Conservation (phyloP, 2,888 invertebrate genomes). For the Drosophila multiciliata region DNA sequence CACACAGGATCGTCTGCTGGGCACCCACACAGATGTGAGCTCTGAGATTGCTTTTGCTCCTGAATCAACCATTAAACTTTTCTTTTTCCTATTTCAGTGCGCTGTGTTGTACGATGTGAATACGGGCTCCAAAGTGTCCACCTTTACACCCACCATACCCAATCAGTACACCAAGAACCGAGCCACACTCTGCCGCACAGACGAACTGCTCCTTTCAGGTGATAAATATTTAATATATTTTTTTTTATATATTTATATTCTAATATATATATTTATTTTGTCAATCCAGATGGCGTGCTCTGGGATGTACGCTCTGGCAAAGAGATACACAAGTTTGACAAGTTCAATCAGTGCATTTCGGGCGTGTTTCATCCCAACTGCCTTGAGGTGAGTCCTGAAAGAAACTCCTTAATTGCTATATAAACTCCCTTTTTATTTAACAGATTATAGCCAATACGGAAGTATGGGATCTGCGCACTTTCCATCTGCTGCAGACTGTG, state of each 20-base stretch:
- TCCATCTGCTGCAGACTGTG: conserved; percentile 96
- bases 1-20: conserved; percentile 93
- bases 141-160: conserved; percentile 92
- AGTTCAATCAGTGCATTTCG: conserved; percentile 96
- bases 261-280: background rate
- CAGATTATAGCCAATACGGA: conserved; percentile 98
- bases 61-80: background rate
- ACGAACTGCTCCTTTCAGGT: conserved; percentile 95
- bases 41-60: background rate
- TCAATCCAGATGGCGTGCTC: conserved; percentile 92
- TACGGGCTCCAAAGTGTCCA: conserved; percentile 90
- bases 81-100: conserved; percentile 66
- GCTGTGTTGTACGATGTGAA: conserved; percentile 92
- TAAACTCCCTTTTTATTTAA: conserved; percentile 39
- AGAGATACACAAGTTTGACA: conserved; percentile 98
- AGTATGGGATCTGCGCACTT: conserved; percentile 98
- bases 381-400: conserved; percentile 88
- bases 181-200: conserved; percentile 97
- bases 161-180: conserved; percentile 97
- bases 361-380: conserved; percentile 99
- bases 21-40: conserved; percentile 91
- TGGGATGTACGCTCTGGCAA: conserved; percentile 96
- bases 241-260: background rate
- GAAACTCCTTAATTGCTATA: background rate
- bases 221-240: conserved; percentile 15